Percentiles rank a stretch among this genome's conserved stretches.
Conservation (phyloP, 2,888 invertebrate genomes). For the Andrena haemorrhoa region DNA sequence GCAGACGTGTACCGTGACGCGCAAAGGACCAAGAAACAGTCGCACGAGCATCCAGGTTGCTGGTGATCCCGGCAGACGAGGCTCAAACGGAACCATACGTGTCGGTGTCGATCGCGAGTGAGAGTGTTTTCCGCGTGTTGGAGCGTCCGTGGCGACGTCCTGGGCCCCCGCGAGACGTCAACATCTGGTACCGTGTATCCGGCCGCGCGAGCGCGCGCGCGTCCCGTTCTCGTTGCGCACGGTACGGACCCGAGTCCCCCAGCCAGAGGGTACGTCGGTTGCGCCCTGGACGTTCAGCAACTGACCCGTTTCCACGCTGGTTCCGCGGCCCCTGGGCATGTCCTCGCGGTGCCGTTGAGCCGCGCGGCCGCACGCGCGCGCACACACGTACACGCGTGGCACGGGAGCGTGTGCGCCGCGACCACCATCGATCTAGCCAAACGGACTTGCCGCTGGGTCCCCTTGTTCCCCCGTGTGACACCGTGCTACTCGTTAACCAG, state of each 20-base stretch:
- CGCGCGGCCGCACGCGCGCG: background rate
- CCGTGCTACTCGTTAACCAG: background rate
- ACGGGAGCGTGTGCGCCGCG: too few species aligned
- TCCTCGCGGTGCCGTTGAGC: background rate
- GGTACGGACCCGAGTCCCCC: constrained; percentile 18
- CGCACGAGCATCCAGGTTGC: background rate
- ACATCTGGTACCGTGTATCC: constrained; percentile 63
- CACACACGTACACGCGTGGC: background rate
- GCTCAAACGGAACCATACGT: constrained; percentile 47
- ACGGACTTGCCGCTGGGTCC: background rate
- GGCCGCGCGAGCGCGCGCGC: constrained; percentile 43
- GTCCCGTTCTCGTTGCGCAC: constrained; percentile 34
- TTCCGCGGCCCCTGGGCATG: background rate
- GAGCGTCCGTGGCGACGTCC: constrained; percentile 39
- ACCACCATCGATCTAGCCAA: background rate
- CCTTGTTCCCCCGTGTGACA: background rate
- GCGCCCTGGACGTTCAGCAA: constrained; percentile 23
- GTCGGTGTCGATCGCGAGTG: constrained; percentile 62
- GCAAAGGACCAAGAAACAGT: background rate
- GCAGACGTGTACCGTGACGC: background rate
- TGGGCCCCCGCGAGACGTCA: constrained; percentile 35
- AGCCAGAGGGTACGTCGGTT: background rate
- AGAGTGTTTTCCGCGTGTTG: constrained; percentile 60
- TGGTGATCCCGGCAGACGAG: constrained; percentile 7
- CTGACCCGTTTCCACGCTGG: background rate